Evolutionary conservation across 2,113 vertebrate genomes (phyloP), one percentile per base, ranked within the genome.

Genomic region (Leucopsar rothschildi): DNA sequence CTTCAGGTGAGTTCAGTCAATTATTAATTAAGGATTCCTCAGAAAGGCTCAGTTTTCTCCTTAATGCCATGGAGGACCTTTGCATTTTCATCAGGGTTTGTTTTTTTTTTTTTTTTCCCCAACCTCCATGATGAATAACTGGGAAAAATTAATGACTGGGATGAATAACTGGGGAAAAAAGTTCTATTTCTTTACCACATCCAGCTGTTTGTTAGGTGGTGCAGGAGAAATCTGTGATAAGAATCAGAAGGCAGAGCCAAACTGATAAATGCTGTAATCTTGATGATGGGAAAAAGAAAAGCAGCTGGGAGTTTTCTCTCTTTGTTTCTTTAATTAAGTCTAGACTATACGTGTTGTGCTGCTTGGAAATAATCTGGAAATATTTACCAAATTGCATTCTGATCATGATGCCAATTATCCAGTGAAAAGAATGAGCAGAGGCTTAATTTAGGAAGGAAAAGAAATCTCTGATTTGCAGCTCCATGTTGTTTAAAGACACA

Each of bases 251-350:
- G 82, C 79, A 95, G 78, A 97, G 93, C 94, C 95, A 91, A 90
- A 92, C 70, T 71, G 92, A 89, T 94, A 96, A 94, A 86, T 91
- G 78, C 57, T 95, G 86, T 95, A 93, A 97, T 96, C 95, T 95
- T 93, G 98, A 93, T 96, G 97, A 94, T 61, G 69, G 93, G 93
- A 95, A 96, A 96, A 93, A 90, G 90, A 65, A 94, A 93, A 90
- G 29, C 84, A 93, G 76, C 87, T 82, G 82, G 86, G 87, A 70
- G 90, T 94, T 88, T 88, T 81, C 79, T 88, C 88, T 88, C 90
- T 78, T 88, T 95, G 85, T 91, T 93, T 82, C 88, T 95, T 95
- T 94, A 97, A 96, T 97, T 91, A 97, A 97, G 90, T 83, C 71
- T 90, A 88, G 96, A 94, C 82, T 56, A 1, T 39, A 28, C 57